A percentile compares a stretch with the other conserved stretches of the same genome.
Conservation (phyloP, 1,140 invertebrate genomes). For the Aphelinus atriplicis region DNA sequence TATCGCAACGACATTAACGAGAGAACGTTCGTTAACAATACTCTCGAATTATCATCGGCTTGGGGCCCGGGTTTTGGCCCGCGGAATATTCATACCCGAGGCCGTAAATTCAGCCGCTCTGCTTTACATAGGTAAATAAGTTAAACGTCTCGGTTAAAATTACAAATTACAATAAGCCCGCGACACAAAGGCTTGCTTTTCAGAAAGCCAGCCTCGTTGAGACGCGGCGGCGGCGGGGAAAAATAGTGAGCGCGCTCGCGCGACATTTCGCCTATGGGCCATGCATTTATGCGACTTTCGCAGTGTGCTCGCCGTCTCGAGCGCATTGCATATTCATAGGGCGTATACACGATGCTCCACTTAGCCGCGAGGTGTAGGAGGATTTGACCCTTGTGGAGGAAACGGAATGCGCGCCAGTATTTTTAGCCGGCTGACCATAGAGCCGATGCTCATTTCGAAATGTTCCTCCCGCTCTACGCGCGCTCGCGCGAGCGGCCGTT, state of each 20-base stretch:
- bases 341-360: conserved; percentile 20
- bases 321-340: conserved; percentile 26
- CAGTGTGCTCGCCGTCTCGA: neutral
- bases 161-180: conserved; percentile 40
- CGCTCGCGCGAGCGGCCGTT: neutral
- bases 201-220: conserved; percentile 23
- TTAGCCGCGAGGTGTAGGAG: conserved; percentile 23
- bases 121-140: conserved; percentile 35
- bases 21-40: conserved; percentile 2
- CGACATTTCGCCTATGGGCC: neutral
- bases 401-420: conserved; percentile 3
- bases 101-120: conserved; percentile 18
- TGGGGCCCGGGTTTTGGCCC: neutral
- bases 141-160: conserved; percentile 17
- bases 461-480: neutral
- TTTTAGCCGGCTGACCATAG: conserved; percentile 4
- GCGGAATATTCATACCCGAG: conserved; percentile 29
- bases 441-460: conserved; percentile 17
- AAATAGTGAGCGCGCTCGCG: conserved; percentile 8
- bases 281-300: conserved; percentile 4
- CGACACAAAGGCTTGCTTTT: conserved; percentile 10
- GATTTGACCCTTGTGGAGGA: conserved; percentile 30
- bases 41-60: no score
- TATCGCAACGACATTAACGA: no score
- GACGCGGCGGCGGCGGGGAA: conserved; percentile 7